Conservation (phyloP, 2,888 invertebrate species). For the Micoletzkya japonica region DNA sequence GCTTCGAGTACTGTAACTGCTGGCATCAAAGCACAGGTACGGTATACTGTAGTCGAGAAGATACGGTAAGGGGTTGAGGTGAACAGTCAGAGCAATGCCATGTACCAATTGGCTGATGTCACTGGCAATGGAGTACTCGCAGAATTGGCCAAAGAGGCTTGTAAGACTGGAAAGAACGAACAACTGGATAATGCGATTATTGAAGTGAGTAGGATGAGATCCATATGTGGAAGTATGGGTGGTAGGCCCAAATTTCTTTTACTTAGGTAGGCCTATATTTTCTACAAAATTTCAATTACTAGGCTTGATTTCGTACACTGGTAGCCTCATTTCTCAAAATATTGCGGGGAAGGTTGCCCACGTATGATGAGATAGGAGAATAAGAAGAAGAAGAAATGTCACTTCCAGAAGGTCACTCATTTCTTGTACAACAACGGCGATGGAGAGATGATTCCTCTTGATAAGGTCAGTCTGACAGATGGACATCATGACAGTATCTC, state of each 20-base stretch:
- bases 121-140: constrained; percentile 52
- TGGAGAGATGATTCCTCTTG: constrained; percentile 49
- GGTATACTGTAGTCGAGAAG: background rate
- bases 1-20: constrained; percentile 57
- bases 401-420: constrained; percentile 50
- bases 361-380: background rate
- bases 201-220: constrained; percentile 34
- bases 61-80: constrained; percentile 32
- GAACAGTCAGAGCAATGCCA: constrained; percentile 49
- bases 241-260: too few relatives aligned
- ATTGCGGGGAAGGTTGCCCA: too few relatives aligned
- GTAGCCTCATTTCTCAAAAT: too few relatives aligned
- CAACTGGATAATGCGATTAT: constrained; percentile 45
- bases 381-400: background rate
- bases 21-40: constrained; percentile 56
- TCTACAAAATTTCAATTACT: too few relatives aligned
- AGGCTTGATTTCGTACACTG: too few relatives aligned
- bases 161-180: constrained; percentile 40
- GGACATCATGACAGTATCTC: too few relatives aligned
- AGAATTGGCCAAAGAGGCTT: constrained; percentile 47
- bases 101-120: constrained; percentile 52
- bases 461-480: constrained; percentile 39
- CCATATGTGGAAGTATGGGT: too few relatives aligned
- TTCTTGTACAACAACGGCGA: constrained; percentile 56
- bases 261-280: too few relatives aligned